Evolutionary conservation across 2,888 invertebrate genomes (phyloP).

Genomic region (Adineta ricciae): DNA sequence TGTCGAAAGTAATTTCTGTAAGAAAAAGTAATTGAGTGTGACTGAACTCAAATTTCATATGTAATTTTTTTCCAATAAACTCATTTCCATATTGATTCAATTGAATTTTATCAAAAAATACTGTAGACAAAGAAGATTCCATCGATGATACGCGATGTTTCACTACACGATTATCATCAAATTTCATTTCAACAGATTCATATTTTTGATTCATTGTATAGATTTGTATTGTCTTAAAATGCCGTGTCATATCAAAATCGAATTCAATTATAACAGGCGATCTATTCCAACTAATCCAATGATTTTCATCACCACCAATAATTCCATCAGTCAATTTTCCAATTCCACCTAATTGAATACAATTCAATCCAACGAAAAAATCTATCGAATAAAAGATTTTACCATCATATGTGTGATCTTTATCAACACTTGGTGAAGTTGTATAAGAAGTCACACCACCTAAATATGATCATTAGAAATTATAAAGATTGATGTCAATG

Average conservation of each 20-base stretch:
- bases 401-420: conserved; percentile 4
- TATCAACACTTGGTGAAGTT: background rate
- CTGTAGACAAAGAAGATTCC: background rate
- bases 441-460: background rate
- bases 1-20: conserved; percentile 6
- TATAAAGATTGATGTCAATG: background rate
- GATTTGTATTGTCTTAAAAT: background rate
- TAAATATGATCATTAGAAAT: background rate
- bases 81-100: background rate
- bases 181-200: background rate
- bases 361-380: too few relatives aligned
- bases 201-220: background rate
- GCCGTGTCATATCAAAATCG: background rate
- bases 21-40: background rate
- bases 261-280: background rate
- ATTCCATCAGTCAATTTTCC: background rate
- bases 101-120: background rate
- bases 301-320: background rate
- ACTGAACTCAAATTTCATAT: background rate
- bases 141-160: background rate
- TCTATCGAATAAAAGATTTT: background rate
- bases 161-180: background rate
- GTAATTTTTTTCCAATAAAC: background rate
- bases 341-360: background rate
- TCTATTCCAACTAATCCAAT: background rate